Evolutionary conservation across 37 sponge, comb jelly and placozoan genomes (phyloP), one percentile per base, ranked within the genome.

Genomic region (Cliona cf. orientalis): DNA sequence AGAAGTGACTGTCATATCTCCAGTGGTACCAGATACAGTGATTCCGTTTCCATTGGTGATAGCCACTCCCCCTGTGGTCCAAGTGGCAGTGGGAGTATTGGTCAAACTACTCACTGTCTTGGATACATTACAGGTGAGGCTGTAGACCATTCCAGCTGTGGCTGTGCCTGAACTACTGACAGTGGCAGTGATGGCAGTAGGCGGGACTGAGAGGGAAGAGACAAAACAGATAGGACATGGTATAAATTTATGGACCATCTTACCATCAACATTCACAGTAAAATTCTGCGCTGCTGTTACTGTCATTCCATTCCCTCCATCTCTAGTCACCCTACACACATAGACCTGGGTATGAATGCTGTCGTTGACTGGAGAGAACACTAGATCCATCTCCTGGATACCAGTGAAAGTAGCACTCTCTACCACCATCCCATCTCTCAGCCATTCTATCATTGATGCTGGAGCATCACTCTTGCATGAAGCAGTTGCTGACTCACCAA

Each of bases 41-140:
- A 68, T 33, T 36, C 2, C 58, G 62, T 25, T 21, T 58, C 38
- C 60, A 58, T 31, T 35, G 22, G 37, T 60, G 26, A 60, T 56
- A 2, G 67, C 2, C 17, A n/a, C 38, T 3, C 35, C 5, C 35
- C 21, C 14, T 49, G 14, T 17, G 17, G 11, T 3, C 74, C 74
- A 73, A 3, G 37, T 22, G 5, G 57, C 74, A 73, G 36, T 49
- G 12, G 74, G 74, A 35, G 36, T 53, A 37, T 53, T 43, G 3
- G 56, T 53, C 31, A 73, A 56, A 23, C 74, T 56, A 55, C 1
- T 1, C 17, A 73, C n/a, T n/a, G n/a, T 53, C 11, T 46, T 41
- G 3, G 74, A 36, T 5, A 59, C 74, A 32, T 41, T 58, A 62
- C 83, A 82, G 53, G 55, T 82, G 36, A 82, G 74, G 64, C n/a